Base-by-base conservation (phyloP, 2,888 invertebrate species). In the Druceiella hillmani region DNA sequence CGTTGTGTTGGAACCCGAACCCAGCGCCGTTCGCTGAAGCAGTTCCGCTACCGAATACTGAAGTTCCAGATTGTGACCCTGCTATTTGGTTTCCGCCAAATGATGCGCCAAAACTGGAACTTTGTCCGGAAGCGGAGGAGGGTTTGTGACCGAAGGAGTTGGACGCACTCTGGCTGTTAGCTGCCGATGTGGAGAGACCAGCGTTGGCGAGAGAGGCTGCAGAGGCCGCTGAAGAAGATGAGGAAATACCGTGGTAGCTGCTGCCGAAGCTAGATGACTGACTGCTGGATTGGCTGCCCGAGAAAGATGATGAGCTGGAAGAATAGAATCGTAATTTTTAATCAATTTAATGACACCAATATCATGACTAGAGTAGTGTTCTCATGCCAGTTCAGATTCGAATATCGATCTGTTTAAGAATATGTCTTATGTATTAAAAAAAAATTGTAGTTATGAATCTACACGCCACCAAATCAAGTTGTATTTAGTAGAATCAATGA, bases 211-310 rank as follows among this genome's bases (percentile, higher is more conserved):
- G 42, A 5, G 66, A 58, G 0, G 69, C 59, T 0, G 62, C 64
- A 0, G 68, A 65, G 1, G 56, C 53, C 0, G 64, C 27, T 55
- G 3, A 53, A 41, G 1, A 65, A 58, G 0, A 56, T 46, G 3
- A 38, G 3, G 41, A 41, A 13, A 42, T 14, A 11, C 44, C 47
- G 12, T 40, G 33, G 4, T 30, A 22, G 20, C 44, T 42, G 12
- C 62, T 61, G 6, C 59, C 52, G 50, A 71, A 70, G 1, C 68
- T 62, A 1, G 64, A 65, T 4, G 70, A 67, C 49, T 72, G 72
- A 32, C 71, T 71, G 49, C 64, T 69, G 1, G 72, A 61, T 42
- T 72, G 71, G 39, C 71, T 70, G n/a, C 69, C 68, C 29, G 67
- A 52, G 52, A 68, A 64, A 11, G 17, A 16, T n/a, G n/a, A 5